Percentiles rank a stretch among this genome's conserved stretches.
phyloP scores from a whole-genome alignment of 2,797 vertebrate genomes.

The Semaprochilodus insignis region DNA sequence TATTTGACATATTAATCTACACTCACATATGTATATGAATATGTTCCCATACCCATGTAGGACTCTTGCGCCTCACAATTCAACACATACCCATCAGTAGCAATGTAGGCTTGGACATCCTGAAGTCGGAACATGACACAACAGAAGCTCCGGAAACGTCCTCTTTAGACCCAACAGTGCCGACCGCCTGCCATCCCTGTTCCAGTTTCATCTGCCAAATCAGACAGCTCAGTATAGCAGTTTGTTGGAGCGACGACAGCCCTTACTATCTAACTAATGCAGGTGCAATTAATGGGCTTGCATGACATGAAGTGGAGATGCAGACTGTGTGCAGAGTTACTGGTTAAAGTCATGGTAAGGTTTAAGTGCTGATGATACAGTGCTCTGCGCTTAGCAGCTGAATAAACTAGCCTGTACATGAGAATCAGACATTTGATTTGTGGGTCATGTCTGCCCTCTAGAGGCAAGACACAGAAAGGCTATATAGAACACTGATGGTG shows the following conservation, averaged over 20 bases:
- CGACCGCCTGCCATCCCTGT: constrained; percentile 75
- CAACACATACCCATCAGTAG: constrained; percentile 70
- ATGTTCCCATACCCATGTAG: neutral
- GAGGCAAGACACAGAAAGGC: constrained; percentile 4
- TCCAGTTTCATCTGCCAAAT: constrained; percentile 58
- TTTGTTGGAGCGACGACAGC: too few relatives aligned
- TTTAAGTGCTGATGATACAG: neutral
- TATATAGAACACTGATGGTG: neutral
- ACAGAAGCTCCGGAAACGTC: constrained; percentile 50
- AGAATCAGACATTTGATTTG: neutral
- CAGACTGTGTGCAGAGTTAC: too few relatives aligned
- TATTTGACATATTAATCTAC: too few relatives aligned
- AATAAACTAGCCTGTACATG: neutral
- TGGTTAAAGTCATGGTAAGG: neutral
- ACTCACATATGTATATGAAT: too few relatives aligned
- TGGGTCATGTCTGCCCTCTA: constrained; percentile 39
- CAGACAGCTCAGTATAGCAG: neutral
- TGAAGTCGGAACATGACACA: constrained; percentile 68
- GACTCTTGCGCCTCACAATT: neutral
- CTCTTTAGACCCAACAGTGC: constrained; percentile 70
- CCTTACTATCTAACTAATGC: neutral
- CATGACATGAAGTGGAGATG: too few relatives aligned
- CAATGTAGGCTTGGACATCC: constrained; percentile 73
- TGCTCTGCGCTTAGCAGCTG: neutral
- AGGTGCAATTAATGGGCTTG: too few relatives aligned